phyloP scores from a whole-genome alignment of 1,140 invertebrate genomes.

The Holotrichia oblita region DNA sequence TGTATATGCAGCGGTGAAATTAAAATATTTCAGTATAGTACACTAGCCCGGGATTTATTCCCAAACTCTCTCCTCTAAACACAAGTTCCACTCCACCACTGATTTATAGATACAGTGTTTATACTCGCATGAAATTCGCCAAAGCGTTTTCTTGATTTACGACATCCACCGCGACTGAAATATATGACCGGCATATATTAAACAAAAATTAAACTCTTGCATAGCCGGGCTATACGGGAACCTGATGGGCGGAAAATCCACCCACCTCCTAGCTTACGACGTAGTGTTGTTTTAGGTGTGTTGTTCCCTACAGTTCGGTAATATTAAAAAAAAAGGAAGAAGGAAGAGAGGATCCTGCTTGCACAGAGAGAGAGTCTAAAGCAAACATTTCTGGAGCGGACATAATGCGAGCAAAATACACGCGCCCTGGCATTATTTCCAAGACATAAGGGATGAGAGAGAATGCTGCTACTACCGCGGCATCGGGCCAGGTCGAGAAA shows the following conservation, averaged over 20 bases:
- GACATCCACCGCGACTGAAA: not conserved
- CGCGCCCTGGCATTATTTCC: not conserved
- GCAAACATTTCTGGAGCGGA: conserved; percentile 1
- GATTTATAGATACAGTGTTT: conserved; percentile 16
- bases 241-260: too few species aligned
- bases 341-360: not conserved
- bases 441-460: not conserved
- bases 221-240: not conserved
- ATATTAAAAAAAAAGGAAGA: conserved; percentile 3
- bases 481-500: not conserved
- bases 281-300: conserved; percentile 4
- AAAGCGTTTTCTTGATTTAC: conserved; percentile 20
- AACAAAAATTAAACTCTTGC: conserved; percentile 13
- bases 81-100: not conserved
- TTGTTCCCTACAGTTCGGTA: not conserved
- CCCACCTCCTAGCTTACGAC: not conserved
- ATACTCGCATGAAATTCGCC: conserved; percentile 11
- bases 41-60: not conserved
- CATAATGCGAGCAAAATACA: conserved; percentile 3
- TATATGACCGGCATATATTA: conserved; percentile 1
- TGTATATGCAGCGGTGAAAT: not conserved
- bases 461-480: not conserved
- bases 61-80: not conserved
- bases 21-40: not conserved
- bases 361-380: not conserved